Base-by-base conservation (phyloP, 2,797 vertebrate genomes). In the Oryzias dopingdopingensis region DNA sequence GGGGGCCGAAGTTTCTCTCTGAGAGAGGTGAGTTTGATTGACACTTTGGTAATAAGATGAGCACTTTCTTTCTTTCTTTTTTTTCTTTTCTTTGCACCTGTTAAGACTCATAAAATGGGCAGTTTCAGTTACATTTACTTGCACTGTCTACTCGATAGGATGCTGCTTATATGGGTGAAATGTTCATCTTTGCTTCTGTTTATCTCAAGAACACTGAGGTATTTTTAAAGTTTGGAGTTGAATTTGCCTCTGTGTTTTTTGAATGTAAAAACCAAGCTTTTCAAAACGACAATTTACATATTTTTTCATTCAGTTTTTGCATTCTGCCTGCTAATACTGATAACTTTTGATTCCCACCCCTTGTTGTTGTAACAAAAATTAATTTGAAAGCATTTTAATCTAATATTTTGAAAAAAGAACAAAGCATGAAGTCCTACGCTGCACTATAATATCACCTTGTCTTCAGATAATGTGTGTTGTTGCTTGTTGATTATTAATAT, bases 131-230 rank as follows among this genome's bases (percentile, higher is more conserved):
- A 45, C 14, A 20, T 45, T 50, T 49, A 47, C 77, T 56, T 6
- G 3, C 4, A 49, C 8, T 65, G 72, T 76, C 54, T 72, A 51
- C 81, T 48, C 70, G 68, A 52, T 76, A 90, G 90, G 87, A 65
- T 2, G 46, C 68, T 53, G 74, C 75, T 72, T 72, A 55, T 66
- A 67, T 90, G 79, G 84, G 86, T 70, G 88, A 88, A 53, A 75
- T 85, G 57, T 83, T 85, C 64, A 52, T 85, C 49, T 62, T 89
- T 75, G 88, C 84, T 56, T 88, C 88, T 82, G 55, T 88, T 61
- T 89, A 61, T 77, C 80, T 82, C 70, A 92, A 84, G 82, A 92
- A 87, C 40, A 14, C 71, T 12, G 82, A 91, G 89, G 90, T 93
- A 92, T 53, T 56, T 41, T 46, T 60, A 41, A 46, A 47, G 44